Percentiles rank a stretch among this genome's conserved stretches.
phyloP scores from a whole-genome alignment of 2,888 invertebrate genomes.

The Hanleya hanleyi region DNA sequence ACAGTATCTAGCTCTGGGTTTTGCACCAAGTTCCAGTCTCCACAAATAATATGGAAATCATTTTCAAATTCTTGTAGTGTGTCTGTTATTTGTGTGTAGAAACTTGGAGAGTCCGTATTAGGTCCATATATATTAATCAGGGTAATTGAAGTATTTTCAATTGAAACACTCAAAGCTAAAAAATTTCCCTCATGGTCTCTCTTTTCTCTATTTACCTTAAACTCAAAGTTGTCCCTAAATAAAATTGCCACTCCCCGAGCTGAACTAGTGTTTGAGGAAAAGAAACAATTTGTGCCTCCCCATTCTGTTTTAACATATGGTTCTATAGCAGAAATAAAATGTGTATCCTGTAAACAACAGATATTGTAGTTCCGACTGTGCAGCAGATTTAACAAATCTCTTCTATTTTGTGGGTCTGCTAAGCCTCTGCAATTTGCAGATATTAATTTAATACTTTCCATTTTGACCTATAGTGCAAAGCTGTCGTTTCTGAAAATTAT shows the following conservation, averaged over 20 bases:
- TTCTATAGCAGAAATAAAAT: constrained; percentile 10
- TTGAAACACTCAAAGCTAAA: neutral
- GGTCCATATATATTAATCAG: constrained; percentile 21
- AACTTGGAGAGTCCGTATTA: constrained; percentile 15
- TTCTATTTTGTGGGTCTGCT: no score
- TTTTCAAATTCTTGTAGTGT: neutral
- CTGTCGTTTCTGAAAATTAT: no score
- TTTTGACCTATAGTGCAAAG: no score
- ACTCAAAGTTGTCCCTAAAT: constrained; percentile 15
- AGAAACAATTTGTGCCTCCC: constrained; percentile 3
- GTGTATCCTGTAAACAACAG: constrained; percentile 10
- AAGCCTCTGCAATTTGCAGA: no score
- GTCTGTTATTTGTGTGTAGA: neutral
- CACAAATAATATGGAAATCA: neutral
- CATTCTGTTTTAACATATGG: neutral
- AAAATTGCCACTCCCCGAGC: constrained; percentile 19
- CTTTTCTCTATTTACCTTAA: constrained; percentile 3
- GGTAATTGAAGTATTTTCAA: constrained; percentile 2
- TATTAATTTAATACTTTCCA: no score
- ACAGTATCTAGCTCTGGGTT: neutral
- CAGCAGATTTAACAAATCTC: no score
- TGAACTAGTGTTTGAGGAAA: constrained; percentile 1
- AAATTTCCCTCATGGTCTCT: constrained; percentile 3
- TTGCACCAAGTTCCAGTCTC: neutral
- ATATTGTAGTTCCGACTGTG: no score